Conservation (phyloP, 2,113 vertebrate species). For the Vimba vimba region DNA sequence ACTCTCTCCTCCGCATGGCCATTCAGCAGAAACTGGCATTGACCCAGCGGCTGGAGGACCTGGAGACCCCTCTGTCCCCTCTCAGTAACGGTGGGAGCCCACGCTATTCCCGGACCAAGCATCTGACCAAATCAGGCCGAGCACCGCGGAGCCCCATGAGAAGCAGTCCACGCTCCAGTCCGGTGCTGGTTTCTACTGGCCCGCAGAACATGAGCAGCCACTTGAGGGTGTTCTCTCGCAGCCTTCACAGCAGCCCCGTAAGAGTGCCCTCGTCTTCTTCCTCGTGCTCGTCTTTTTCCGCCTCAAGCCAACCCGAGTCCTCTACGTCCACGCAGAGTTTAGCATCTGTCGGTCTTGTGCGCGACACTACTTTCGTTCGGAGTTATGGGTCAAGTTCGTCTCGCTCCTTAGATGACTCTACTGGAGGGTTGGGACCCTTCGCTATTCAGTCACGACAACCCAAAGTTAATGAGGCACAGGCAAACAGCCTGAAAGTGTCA, state of each 20-base stretch:
- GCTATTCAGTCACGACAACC: slow-evolving; percentile 15
- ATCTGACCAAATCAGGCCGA: slow-evolving; percentile 74
- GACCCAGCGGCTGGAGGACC: slow-evolving; percentile 79
- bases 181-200: slow-evolving; percentile 59
- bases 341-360: slow-evolving; percentile 58
- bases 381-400: slow-evolving; percentile 61
- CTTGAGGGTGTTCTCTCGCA: slow-evolving; percentile 68
- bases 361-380: slow-evolving; percentile 72
- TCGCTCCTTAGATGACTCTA: slow-evolving; percentile 38
- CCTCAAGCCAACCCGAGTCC: slow-evolving; percentile 43
- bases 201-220: slow-evolving; percentile 28
- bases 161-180: slow-evolving; percentile 68
- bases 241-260: slow-evolving; percentile 78
- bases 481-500: slow-evolving; percentile 15
- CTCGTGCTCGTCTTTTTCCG: slow-evolving; percentile 47
- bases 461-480: slow-evolving; percentile 43
- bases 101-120: slow-evolving; percentile 75
- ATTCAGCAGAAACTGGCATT: slow-evolving; percentile 84
- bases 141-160: slow-evolving; percentile 70
- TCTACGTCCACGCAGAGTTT: slow-evolving; percentile 47
- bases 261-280: slow-evolving; percentile 64
- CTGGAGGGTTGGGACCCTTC: slow-evolving; percentile 46
- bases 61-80: slow-evolving; percentile 79
- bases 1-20: slow-evolving; percentile 82
- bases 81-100: slow-evolving; percentile 75